phyloP scores from a whole-genome alignment of 2,888 invertebrate genomes.

The Drosophila maculinotata region DNA sequence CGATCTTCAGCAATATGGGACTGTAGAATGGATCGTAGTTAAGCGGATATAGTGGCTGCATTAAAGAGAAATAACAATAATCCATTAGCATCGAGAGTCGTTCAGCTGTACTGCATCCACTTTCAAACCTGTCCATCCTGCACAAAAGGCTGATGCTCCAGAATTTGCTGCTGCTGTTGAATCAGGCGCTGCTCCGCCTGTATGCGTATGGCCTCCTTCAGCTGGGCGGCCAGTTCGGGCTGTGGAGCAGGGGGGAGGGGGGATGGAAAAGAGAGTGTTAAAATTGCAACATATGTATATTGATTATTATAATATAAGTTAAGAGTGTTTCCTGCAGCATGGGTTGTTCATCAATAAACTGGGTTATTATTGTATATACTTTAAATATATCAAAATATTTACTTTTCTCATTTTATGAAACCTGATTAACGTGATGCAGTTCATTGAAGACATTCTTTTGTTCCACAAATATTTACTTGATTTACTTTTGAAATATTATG shows the following conservation, averaged over 20 bases:
- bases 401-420: no score
- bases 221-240: constrained; percentile 85
- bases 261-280: not conserved
- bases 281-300: not conserved
- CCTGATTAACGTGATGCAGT: no score
- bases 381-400: no score
- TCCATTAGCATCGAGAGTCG: constrained; percentile 10
- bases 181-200: constrained; percentile 87
- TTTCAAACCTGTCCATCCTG: constrained; percentile 83
- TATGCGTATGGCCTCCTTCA: constrained; percentile 87
- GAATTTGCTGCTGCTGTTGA: constrained; percentile 87
- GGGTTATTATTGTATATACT: no score
- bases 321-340: not conserved
- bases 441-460: no score
- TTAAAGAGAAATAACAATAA: not conserved
- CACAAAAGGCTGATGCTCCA: constrained; percentile 85
- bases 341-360: not conserved
- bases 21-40: constrained; percentile 90
- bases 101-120: not conserved
- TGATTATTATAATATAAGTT: no score
- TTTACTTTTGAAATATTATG: no score
- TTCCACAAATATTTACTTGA: no score
- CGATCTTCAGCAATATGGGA: constrained; percentile 91
- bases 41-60: constrained; percentile 83
- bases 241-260: constrained; percentile 33